These are phyloP conservation scores for Gallinago stenura DNA, from an alignment of 2,797 vertebrate species.

Conservation along the genomic window DNA sequence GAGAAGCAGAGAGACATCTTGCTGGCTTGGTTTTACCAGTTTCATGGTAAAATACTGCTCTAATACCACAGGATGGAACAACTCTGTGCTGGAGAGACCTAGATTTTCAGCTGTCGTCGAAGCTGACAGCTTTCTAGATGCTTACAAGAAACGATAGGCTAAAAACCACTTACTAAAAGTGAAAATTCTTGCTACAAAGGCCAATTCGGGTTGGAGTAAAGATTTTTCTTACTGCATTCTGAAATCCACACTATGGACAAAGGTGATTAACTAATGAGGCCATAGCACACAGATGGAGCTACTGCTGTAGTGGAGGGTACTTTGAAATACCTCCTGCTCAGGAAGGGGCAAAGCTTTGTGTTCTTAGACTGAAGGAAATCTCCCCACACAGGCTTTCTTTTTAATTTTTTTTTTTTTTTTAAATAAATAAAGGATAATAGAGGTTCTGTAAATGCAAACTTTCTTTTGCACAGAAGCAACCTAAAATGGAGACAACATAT, in stretches of 20 bases:
- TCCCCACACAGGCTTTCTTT: neutral
- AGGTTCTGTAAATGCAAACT: neutral
- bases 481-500: conserved; percentile 16
- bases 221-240: neutral
- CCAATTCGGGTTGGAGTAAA: neutral
- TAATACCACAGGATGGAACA: neutral
- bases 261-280: neutral
- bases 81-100: neutral
- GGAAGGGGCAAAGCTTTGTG: neutral
- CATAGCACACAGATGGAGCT: neutral
- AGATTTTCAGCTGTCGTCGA: neutral
- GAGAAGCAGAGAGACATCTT: neutral
- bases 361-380: neutral
- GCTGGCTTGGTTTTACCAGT: neutral
- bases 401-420: neutral
- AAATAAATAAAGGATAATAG: neutral
- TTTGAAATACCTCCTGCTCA: neutral
- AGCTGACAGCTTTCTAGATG: neutral
- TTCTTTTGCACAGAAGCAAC: neutral
- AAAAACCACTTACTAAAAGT: neutral
- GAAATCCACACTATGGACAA: neutral
- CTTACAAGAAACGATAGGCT: neutral
- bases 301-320: neutral
- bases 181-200: neutral
- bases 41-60: neutral